Evolutionary conservation across 2,888 invertebrate species (phyloP), one percentile per base, ranked within the genome.

Genomic region (Noctua janthe): DNA sequence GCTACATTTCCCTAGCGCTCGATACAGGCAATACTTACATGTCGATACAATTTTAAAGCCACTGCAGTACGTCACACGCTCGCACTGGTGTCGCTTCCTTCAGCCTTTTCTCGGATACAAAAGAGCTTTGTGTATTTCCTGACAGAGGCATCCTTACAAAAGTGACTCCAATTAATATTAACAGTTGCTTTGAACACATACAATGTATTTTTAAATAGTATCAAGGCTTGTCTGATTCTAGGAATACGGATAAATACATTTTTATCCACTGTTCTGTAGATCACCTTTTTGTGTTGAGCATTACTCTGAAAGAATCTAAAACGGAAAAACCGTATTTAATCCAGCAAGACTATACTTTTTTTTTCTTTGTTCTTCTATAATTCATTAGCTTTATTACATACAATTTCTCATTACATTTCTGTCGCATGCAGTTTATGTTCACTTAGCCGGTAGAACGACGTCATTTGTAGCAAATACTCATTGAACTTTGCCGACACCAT

Each of bases 401-500:
- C 13, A 39, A 71, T 81, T 76, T 85, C 47, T 7, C 59, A 54
- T 8, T 56, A 66, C 54, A 51, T 73, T 85, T 66, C 67, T 23
- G 76, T 78, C 23, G 43, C 20, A 13, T 74, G 49, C 56, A 78
- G 76, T 87, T 81, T 71, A 71, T 69, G 79, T 75, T 73, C 69
- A 75, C 74, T 82, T 84, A 79, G 71, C 67, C 13, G 67, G 70
- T 62, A 59, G 74, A 84, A 78, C 51, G 74, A 59, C 62, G 74
- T 80, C 75, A 88, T 85, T 87, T 80, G 78, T 70, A 79, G 76
- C 82, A 86, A 82, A 86, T 88, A 84, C 82, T 86, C 88, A 86
- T 82, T 88, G 86, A 89, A 88, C 82, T 84, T 80, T 80, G 79
- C 80, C 86, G 87, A 88, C 90, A 84, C 90, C 78, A 80, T 88